Percentiles rank a stretch among this genome's conserved stretches.
Evolutionary conservation across 2,113 vertebrate genomes (phyloP).

Genomic region (Platichthys flesus): DNA sequence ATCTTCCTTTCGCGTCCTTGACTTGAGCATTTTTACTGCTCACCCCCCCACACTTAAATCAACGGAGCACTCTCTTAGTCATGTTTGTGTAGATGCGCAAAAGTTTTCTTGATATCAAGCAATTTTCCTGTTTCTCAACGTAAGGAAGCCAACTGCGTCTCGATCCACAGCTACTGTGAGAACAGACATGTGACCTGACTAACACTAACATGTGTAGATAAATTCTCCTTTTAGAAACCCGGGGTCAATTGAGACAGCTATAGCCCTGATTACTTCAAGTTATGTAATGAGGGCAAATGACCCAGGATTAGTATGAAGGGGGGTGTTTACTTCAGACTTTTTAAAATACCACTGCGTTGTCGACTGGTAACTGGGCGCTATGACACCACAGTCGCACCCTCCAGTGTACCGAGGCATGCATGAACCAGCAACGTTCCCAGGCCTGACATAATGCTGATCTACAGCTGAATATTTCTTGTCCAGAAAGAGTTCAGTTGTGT

Average conservation of each 20-base stretch:
- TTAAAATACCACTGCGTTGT: constrained; percentile 20
- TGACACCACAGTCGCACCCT: constrained; percentile 11
- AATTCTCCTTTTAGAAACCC: constrained; percentile 17
- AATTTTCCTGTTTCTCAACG: constrained; percentile 64
- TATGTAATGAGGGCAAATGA: constrained; percentile 9
- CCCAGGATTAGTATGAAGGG: constrained; percentile 20
- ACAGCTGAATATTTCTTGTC: constrained; percentile 36
- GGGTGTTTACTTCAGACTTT: constrained; percentile 15
- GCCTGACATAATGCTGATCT: constrained; percentile 29
- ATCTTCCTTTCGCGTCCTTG: constrained; percentile 59
- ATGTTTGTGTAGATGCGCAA: constrained; percentile 78
- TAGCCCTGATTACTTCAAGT: constrained; percentile 3
- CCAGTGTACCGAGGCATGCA: constrained; percentile 15
- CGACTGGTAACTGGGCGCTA: constrained; percentile 8
- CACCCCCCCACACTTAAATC: constrained; percentile 71
- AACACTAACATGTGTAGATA: constrained; percentile 49
- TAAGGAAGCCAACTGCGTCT: constrained; percentile 74
- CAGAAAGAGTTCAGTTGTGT: constrained; percentile 27
- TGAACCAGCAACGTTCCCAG: constrained; percentile 32
- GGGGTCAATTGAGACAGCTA: neutral
- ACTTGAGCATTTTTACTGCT: constrained; percentile 69
- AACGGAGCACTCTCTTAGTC: constrained; percentile 79
- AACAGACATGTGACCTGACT: constrained; percentile 44
- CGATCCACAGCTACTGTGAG: constrained; percentile 63
- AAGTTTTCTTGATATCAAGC: constrained; percentile 67